Base-by-base conservation (phyloP, 64 coral and sea anemone genomes). In the Stylophora pistillata region DNA sequence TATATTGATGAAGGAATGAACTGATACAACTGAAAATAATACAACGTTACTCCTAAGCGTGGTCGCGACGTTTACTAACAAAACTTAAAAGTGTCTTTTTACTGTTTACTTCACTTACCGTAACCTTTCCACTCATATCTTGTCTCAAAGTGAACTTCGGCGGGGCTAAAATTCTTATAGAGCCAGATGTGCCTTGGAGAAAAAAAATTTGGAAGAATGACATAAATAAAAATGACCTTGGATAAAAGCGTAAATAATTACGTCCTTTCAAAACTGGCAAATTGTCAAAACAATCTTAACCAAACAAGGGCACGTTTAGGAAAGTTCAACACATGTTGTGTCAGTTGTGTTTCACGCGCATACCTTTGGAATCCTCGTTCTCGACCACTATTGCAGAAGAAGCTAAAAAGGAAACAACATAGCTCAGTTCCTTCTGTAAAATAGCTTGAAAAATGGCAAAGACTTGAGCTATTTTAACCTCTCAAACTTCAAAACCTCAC, bases 301-400 rank as follows among this genome's bases (percentile, higher is more conserved):
- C 0, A 28, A 31, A 55, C 17, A 2, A 11, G 11, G 1, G 10
- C 20, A 68, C 26, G 21, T 25, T 26, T 4, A 5, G 21, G 64
- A 68, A 66, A 41, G 41, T 64, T 47, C 2, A 31, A 53, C 13
- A 74, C 72, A 32, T 74, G 15, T 47, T 6, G 7, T 17, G 17
- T 76, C 18, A 3, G 53, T 10, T 23, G 9, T 23, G 53, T 59
- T 61, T 29, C 59, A 59, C 56, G 29, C 33, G 13, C 15, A 69
- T 84, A 84, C 80, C 80, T 84, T 37, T 47, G 14, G 80, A 84
- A 54, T 84, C 80, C 34, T 84, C 80, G 53, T 47, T 84, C 16
- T 84, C 80, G 47, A 23, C 21, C 10, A 62, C 18, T 26, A 69
- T 26, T 15, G 80, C 31, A 23, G 80, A 23, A 68, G 80, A 21